Base-by-base conservation (phyloP, 2,113 vertebrate species). In the Alligator mississippiensis region DNA sequence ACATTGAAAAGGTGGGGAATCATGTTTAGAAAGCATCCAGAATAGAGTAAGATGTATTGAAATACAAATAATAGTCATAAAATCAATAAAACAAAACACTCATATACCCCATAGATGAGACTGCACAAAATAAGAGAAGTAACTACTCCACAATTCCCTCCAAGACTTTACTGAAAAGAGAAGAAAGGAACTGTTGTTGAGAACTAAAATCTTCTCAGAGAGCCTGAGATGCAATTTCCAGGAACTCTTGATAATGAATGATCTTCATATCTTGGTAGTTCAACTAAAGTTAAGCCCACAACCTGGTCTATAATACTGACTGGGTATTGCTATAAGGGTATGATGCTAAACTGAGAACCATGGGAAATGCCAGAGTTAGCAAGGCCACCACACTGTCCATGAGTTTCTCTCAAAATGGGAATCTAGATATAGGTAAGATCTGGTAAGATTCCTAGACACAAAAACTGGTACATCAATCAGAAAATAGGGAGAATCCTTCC, bases 331-430 rank as follows among this genome's bases (percentile, higher is more conserved):
- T 47, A 47, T 47, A 47, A 47, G 47, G 30, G 63, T 77, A 80
- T 81, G 63, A 89, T 11, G 63, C 93, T 87, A 89, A 96, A n/a
- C 54, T 47, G 86, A 97, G 91, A 94, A 84, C 5, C 11, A 11
- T 80, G 91, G 95, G 91, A 96, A 97, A 96, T 93, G 91, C 91
- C 95, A 89, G 30, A 93, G 82, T 81, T 92, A 79, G 91, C 93
- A 47, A 95, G 58, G 61, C 75, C 55, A 88, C 84, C 72, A 91
- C 68, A 90, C 93, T 93, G 93, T 96, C 93, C 88, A 1, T 91
- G 95, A 85, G 90, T 55, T 81, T 90, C 87, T 30, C 77, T 88
- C 58, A 70, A 92, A 63, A 87, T 94, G 91, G 93, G 95, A 96
- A 96, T 93, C 91, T 91, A 82, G 86, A 96, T 92, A 94, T 83